Percentiles rank a stretch among this genome's conserved stretches.
phyloP scores from a whole-genome alignment of 2,113 vertebrate genomes.

The Paratilapia polleni region DNA sequence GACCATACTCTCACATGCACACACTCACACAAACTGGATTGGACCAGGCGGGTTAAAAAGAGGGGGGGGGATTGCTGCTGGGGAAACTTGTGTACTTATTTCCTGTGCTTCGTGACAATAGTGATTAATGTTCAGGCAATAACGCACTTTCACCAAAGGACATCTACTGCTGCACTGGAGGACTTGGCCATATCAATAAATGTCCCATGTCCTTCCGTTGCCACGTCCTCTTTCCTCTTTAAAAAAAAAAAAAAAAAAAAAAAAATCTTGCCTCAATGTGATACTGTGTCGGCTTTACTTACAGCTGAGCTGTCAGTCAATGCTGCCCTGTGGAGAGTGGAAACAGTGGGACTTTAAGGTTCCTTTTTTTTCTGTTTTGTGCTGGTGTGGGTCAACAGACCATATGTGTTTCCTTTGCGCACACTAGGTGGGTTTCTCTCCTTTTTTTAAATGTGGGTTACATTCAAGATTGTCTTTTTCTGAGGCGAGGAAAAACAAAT shows the following conservation, averaged over 20 bases:
- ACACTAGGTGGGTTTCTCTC: slow-evolving; percentile 15
- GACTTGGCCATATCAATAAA: slow-evolving; percentile 76
- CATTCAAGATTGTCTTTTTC: slow-evolving; percentile 53
- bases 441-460: slow-evolving; percentile 1
- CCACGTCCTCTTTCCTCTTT: slow-evolving; percentile 59
- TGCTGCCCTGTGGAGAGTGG: slow-evolving; percentile 45
- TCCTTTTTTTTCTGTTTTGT: slow-evolving; percentile 54
- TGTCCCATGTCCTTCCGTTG: slow-evolving; percentile 67
- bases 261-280: slow-evolving; percentile 57
- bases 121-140: slow-evolving; percentile 79
- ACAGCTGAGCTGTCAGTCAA: slow-evolving; percentile 70
- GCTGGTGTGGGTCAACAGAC: slow-evolving; percentile 67
- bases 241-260: slow-evolving; percentile 4
- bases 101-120: slow-evolving; percentile 71
- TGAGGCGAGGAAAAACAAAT: slow-evolving; percentile 36
- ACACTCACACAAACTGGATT: neutral
- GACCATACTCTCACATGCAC: neutral
- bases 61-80: slow-evolving; percentile 47
- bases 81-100: slow-evolving; percentile 56
- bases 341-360: slow-evolving; percentile 69
- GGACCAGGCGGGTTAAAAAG: slow-evolving; percentile 43
- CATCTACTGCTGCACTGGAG: slow-evolving; percentile 70
- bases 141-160: slow-evolving; percentile 75
- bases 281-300: slow-evolving; percentile 72
- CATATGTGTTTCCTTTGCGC: slow-evolving; percentile 64